Conservation (phyloP, 1,140 invertebrate genomes). For the Hermetia illucens region DNA sequence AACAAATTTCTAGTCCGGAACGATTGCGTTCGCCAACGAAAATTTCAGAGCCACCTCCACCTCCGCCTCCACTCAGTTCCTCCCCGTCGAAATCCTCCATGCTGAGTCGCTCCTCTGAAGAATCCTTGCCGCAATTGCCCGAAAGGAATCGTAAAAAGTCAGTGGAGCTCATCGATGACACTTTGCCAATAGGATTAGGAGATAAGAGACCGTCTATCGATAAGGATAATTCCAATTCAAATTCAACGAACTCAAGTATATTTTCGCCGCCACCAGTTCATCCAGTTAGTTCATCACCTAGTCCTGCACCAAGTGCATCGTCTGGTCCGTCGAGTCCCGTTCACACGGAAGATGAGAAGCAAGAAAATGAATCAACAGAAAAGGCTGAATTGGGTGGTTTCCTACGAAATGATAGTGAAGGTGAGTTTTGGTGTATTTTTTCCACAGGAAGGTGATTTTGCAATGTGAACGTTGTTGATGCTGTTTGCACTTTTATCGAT, state of each 20-base stretch:
- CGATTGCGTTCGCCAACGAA: slow-evolving; percentile 20
- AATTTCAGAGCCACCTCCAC: slow-evolving; percentile 14
- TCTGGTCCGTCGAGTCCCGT: slow-evolving; percentile 35
- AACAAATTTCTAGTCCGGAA: slow-evolving; percentile 16
- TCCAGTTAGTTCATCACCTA: slow-evolving; percentile 13
- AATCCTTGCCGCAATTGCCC: too few relatives aligned
- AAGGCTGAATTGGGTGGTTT: slow-evolving; percentile 22
- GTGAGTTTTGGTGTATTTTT: too few relatives aligned
- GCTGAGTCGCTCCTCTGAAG: too few relatives aligned
- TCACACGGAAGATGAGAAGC: slow-evolving; percentile 36
- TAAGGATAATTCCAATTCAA: too few relatives aligned
- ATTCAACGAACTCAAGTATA: too few relatives aligned
- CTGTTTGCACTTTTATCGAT: too few relatives aligned
- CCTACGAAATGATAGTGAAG: slow-evolving; percentile 24
- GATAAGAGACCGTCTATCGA: slow-evolving; percentile 1
- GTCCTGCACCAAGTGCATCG: slow-evolving; percentile 27
- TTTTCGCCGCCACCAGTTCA: slow-evolving; percentile 8
- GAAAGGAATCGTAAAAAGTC: slow-evolving; percentile 22
- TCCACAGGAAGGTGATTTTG: too few relatives aligned
- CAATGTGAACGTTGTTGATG: too few relatives aligned
- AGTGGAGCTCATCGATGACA: slow-evolving; percentile 23
- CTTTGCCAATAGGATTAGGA: slow-evolving; percentile 7
- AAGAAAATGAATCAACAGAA: slow-evolving; percentile 37
- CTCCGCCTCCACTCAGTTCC: slow-evolving; percentile 4
- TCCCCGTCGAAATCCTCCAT: slow-evolving; percentile 27